Base-by-base conservation (phyloP, 2,888 invertebrate genomes). In the Stramonita haemastoma region DNA sequence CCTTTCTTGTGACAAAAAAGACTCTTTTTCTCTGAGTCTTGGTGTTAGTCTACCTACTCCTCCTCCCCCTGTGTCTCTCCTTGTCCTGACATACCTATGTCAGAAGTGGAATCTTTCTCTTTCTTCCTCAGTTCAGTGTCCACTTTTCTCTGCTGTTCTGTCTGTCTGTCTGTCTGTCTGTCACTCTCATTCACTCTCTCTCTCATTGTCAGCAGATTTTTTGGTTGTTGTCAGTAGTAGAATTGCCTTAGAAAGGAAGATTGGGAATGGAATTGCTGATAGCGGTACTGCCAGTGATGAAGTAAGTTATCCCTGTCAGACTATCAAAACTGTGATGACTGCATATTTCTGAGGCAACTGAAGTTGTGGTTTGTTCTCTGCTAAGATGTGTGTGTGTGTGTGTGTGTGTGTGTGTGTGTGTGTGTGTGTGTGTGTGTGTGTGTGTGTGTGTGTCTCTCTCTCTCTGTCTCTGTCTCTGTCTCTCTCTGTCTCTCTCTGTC, bases 111-210 rank as follows among this genome's bases (percentile, higher is more conserved):
- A 46, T 46, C 46, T 46, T 46, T 17, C 66, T 26, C 13, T 26
- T 66, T 26, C 97, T 97, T 8, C 46, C 46, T 46, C 8, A 5
- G 46, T 46, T 46, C 46, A 46, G 46, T 46, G 46, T 46, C 46
- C 46, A 46, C 46, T 46, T 46, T 46, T 46, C 46, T 46, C 46
- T 46, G 46, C 8, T 98, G 98, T 32, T 97, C 98, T 0, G 4
- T 46, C 46, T 46, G 96, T 98, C 86, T 96, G 98, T 70, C 97
- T 98, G 91, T 98, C 95, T 98, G 98, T 0, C 97, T 15, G 97
- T 95, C 95, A 1, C 2, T 13, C 32, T 46, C 46, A 5, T 8
- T 46, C 2, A 46, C 46, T 46, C 46, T 46, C 4, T 46, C 46
- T 46, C 46, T 46, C 8, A 2, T 46, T 46, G 46, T 46, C 46